phyloP scores from a whole-genome alignment of 2,888 invertebrate genomes.

The Dorcus hopei region DNA sequence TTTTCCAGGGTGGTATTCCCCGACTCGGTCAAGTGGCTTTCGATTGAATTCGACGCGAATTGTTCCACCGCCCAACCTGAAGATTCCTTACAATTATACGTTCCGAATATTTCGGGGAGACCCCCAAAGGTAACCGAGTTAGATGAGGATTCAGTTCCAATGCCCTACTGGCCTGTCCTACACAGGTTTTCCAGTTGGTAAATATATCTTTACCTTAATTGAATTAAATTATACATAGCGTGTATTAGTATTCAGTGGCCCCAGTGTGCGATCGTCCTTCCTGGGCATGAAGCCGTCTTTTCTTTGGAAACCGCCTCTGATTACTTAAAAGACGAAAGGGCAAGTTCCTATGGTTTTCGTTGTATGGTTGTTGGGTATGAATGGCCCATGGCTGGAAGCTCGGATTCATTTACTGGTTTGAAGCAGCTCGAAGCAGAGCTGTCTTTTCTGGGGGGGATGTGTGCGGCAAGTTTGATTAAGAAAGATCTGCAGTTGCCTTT shows the following conservation, averaged over 20 bases:
- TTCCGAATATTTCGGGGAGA: constrained; percentile 50
- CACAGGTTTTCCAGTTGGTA: constrained; percentile 62
- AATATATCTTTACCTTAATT: constrained; percentile 20
- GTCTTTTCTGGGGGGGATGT: constrained; percentile 86
- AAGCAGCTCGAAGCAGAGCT: constrained; percentile 85
- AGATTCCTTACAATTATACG: constrained; percentile 76
- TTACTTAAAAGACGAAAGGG: constrained; percentile 87
- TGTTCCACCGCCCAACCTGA: constrained; percentile 93
- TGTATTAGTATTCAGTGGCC: constrained; percentile 73
- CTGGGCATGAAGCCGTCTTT: constrained; percentile 92
- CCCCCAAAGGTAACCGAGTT: constrained; percentile 32
- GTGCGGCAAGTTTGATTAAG: constrained; percentile 85
- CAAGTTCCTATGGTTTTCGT: constrained; percentile 75
- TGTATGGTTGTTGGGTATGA: constrained; percentile 80
- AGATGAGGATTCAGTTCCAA: constrained; percentile 39
- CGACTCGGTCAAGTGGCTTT: constrained; percentile 83
- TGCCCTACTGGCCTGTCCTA: constrained; percentile 62
- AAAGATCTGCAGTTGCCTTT: constrained; percentile 70
- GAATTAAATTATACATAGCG: background rate
- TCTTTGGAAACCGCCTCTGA: constrained; percentile 94
- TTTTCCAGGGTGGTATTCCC: constrained; percentile 78
- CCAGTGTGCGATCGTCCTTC: constrained; percentile 77
- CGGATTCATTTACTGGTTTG: constrained; percentile 52
- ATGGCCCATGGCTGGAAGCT: constrained; percentile 59
- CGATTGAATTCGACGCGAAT: constrained; percentile 88